Percentiles rank a stretch among this genome's conserved stretches.
These are phyloP conservation scores for Arvicola amphibius DNA, from an alignment of 2,797 vertebrate genomes.

Conservation along the genomic window DNA sequence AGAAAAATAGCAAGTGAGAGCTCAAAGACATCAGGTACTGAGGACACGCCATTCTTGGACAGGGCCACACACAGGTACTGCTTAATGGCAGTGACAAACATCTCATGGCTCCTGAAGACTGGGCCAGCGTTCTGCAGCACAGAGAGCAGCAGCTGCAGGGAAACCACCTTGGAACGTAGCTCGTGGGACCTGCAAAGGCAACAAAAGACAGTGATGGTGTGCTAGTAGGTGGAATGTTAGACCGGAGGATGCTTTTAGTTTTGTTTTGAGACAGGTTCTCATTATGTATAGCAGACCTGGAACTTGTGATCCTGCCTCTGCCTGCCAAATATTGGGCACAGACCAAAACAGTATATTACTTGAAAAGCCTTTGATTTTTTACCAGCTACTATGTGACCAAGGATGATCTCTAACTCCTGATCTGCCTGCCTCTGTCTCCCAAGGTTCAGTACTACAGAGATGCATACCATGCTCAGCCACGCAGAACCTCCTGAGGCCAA, in stretches of 20 bases:
- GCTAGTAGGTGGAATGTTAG: neutral
- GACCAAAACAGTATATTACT: neutral
- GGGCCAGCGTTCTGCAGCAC: slow-evolving; percentile 97
- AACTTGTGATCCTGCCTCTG: neutral
- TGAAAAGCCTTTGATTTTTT: neutral
- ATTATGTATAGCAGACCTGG: neutral
- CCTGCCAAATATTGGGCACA: neutral
- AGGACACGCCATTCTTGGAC: slow-evolving; percentile 98
- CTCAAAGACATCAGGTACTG: slow-evolving; percentile 98
- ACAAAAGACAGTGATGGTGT: neutral
- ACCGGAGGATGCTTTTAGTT: neutral
- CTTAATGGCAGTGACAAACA: slow-evolving; percentile 99
- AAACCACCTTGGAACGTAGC: slow-evolving; percentile 96
- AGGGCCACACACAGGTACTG: slow-evolving; percentile 98
- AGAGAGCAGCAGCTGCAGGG: slow-evolving; percentile 95
- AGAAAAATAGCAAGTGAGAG: slow-evolving; percentile 98
- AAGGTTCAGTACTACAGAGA: neutral
- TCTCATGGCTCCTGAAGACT: slow-evolving; percentile 96
- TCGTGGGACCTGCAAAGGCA: slow-evolving; percentile 93
- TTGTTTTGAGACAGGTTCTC: neutral
- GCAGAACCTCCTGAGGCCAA: neutral
- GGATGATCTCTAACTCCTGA: neutral
- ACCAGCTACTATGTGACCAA: neutral
- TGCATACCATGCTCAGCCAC: neutral
- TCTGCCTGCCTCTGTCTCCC: neutral